phyloP scores from a whole-genome alignment of 1,140 invertebrate genomes.

The Harpegnathos saltator region DNA sequence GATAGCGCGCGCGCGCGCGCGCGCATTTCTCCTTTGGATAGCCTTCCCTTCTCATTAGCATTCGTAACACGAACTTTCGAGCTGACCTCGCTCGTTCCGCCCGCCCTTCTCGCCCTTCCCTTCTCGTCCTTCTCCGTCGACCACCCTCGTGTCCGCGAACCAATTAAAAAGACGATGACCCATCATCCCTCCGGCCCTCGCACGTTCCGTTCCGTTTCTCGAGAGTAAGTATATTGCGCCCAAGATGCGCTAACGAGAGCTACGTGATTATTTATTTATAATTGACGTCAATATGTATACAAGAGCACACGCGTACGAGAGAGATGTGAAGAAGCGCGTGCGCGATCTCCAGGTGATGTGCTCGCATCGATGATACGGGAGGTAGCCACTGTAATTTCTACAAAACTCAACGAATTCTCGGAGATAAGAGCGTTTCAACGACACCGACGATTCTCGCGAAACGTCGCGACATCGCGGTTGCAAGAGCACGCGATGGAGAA shows the following conservation, averaged over 20 bases:
- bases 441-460: no score
- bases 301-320: no score
- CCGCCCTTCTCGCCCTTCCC: background rate
- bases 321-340: no score
- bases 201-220: background rate
- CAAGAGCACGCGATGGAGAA: no score
- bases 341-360: no score
- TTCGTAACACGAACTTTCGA: slow-evolving; percentile 32
- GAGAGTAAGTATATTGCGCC: slow-evolving; percentile 1
- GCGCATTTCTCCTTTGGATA: slow-evolving; percentile 28
- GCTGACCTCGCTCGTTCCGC: background rate
- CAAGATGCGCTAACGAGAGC: background rate
- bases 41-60: slow-evolving; percentile 25
- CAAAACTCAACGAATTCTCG: no score
- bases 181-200: background rate
- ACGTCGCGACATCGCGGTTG: no score
- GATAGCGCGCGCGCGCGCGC: no score
- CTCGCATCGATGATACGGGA: no score
- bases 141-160: background rate
- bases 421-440: no score
- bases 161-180: slow-evolving; percentile 25
- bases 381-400: no score
- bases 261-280: background rate
- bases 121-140: background rate
- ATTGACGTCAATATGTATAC: no score